A percentile compares a stretch with the other conserved stretches of the same genome.
phyloP scores from a whole-genome alignment of 2,888 invertebrate species.

The Orchesella flavescens region DNA sequence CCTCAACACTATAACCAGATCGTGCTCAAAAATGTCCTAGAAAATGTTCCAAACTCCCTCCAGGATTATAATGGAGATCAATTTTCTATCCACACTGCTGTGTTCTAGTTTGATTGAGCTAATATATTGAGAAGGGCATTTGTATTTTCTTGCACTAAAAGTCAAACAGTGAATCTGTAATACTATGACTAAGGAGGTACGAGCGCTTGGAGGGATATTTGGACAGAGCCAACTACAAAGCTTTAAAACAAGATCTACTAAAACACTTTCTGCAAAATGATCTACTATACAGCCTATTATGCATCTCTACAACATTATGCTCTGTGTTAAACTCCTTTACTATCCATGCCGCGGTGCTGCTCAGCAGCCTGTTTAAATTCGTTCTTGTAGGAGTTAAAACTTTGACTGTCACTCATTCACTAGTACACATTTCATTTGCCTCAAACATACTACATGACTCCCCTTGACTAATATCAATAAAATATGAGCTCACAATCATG shows the following conservation, averaged over 20 bases:
- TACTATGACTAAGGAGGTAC: too few species aligned
- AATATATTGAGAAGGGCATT: background rate
- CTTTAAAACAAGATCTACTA: too few species aligned
- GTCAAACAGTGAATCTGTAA: too few species aligned
- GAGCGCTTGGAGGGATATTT: background rate
- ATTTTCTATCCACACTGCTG: background rate
- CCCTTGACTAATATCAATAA: constrained; percentile 33
- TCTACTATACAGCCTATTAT: too few species aligned
- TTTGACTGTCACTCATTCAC: constrained; percentile 54
- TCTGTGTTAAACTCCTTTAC: too few species aligned
- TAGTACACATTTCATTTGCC: constrained; percentile 47
- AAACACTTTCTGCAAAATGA: too few species aligned
- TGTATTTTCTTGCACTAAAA: too few species aligned
- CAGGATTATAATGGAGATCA: constrained; percentile 10
- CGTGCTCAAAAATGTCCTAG: too few species aligned
- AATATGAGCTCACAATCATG: constrained; percentile 33
- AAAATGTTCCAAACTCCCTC: too few species aligned
- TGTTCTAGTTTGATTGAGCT: constrained; percentile 12
- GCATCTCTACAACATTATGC: too few species aligned
- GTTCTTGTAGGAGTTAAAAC: background rate
- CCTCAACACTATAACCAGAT: too few species aligned
- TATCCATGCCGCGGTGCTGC: constrained; percentile 15
- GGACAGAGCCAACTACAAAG: background rate
- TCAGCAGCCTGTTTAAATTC: constrained; percentile 32
- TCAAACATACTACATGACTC: background rate